phyloP scores from a whole-genome alignment of 2,797 vertebrate species.

The Orestias chungarensis region DNA sequence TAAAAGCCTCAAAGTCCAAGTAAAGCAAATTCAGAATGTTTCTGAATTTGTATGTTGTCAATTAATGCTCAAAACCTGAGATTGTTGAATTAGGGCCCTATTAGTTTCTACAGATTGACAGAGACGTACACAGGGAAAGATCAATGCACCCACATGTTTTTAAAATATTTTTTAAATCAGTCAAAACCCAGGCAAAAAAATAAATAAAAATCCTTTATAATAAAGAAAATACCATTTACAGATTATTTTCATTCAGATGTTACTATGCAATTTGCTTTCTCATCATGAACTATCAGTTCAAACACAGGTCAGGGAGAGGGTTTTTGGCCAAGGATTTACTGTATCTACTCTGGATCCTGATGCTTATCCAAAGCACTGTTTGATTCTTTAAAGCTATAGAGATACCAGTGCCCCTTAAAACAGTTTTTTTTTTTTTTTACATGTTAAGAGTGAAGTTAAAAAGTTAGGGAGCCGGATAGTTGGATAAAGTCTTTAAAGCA shows the following conservation, averaged over 20 bases:
- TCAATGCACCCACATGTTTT: background rate
- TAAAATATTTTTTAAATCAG: too few species aligned
- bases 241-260: background rate
- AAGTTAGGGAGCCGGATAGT: background rate
- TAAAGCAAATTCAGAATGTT: background rate
- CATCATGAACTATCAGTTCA: background rate
- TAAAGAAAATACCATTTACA: too few species aligned
- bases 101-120: background rate
- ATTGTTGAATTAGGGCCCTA: background rate
- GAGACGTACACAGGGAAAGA: background rate
- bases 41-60: background rate
- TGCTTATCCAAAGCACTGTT: background rate
- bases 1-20: background rate
- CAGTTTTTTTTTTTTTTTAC: background rate
- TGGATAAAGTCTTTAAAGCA: conserved; percentile 40
- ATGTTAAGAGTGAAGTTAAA: too few species aligned
- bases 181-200: background rate
- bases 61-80: background rate
- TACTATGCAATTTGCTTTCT: too few species aligned
- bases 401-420: background rate
- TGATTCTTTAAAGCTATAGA: background rate
- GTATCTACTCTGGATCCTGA: background rate
- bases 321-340: background rate
- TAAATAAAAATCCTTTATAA: background rate
- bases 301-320: background rate